phyloP scores from a whole-genome alignment of 2,113 vertebrate species.

The Ptyas mucosa region DNA sequence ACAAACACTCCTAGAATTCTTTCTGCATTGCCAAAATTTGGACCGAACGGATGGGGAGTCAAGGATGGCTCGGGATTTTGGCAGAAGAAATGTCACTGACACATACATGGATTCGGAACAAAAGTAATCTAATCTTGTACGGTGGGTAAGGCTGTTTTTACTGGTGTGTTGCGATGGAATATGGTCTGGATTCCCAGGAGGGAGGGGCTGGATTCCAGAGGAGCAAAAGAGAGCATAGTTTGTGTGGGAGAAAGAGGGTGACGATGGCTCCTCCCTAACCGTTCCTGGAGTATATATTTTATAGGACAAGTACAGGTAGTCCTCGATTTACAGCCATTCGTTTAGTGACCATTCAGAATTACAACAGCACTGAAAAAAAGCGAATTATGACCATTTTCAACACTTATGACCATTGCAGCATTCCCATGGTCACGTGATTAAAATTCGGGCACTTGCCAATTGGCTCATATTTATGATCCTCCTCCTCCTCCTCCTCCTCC shows the following conservation, averaged over 20 bases:
- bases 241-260: background rate
- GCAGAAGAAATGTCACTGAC: background rate
- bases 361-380: background rate
- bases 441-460: background rate
- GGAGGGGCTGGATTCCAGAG: background rate
- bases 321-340: background rate
- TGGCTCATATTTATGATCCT: background rate
- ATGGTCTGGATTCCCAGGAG: background rate
- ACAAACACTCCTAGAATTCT: background rate
- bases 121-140: background rate
- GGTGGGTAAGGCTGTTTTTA: background rate
- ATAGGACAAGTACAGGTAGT: background rate
- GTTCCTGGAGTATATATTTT: background rate
- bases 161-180: background rate
- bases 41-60: background rate
- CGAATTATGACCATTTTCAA: background rate
- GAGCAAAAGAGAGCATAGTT: background rate
- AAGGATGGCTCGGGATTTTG: background rate
- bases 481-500: no score
- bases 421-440: background rate
- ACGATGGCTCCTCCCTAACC: background rate
- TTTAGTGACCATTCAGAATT: background rate
- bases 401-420: background rate
- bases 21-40: background rate
- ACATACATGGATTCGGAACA: background rate